Evolutionary conservation across 2,888 invertebrate species (phyloP).

Genomic region (Fragum sueziense): DNA sequence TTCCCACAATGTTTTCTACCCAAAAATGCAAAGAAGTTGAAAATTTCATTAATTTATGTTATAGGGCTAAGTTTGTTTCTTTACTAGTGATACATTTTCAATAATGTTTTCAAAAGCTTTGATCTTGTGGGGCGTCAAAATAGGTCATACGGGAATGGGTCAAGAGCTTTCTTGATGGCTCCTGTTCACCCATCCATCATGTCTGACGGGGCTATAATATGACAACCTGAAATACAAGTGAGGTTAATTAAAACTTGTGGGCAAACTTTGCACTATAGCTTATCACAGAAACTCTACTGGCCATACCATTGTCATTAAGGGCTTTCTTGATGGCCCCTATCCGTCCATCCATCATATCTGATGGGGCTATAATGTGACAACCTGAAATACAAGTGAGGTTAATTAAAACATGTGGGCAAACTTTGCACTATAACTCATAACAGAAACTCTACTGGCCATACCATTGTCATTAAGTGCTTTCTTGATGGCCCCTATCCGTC

Average conservation of each 20-base stretch:
- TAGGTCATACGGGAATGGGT: no score
- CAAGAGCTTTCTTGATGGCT: constrained; percentile 91
- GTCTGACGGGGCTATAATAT: constrained; percentile 83
- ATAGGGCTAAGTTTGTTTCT: no score
- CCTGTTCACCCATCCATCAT: constrained; percentile 92
- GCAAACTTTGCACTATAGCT: constrained; percentile 99
- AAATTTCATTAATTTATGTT: no score
- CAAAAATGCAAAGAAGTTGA: no score
- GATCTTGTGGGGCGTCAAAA: neutral
- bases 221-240: constrained; percentile 76
- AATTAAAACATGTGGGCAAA: constrained; percentile 97
- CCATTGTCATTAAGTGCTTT: constrained; percentile 86
- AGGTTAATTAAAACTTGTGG: constrained; percentile 89
- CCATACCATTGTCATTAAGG: constrained; percentile 87
- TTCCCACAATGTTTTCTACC: neutral
- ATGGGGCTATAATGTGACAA: constrained; percentile 82
- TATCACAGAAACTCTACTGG: constrained; percentile 89
- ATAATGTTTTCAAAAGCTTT: neutral
- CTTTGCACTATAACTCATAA: constrained; percentile 96
- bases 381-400: constrained; percentile 86
- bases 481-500: constrained; percentile 94
- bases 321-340: constrained; percentile 92
- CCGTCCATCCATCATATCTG: constrained; percentile 89
- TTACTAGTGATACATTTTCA: no score
- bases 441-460: constrained; percentile 88